Evolutionary conservation across 2,113 vertebrate genomes (phyloP), one percentile per base, ranked within the genome.

Genomic region (Vulpes vulpes): DNA sequence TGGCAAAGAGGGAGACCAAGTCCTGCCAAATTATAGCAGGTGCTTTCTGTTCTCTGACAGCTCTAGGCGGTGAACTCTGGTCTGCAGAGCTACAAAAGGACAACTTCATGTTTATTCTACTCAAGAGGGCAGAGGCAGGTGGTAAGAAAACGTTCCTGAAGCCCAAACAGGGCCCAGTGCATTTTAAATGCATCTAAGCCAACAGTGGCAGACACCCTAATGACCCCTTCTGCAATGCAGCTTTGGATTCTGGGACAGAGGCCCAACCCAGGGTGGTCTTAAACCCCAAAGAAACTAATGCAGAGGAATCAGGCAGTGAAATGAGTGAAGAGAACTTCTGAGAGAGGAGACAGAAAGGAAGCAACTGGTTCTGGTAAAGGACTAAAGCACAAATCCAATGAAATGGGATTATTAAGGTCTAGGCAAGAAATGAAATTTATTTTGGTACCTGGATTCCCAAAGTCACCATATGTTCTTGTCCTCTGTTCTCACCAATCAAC

Each of bases 11-110:
- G 2, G 32, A 27, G 53, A 69, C 80, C 27, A 51, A 64, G 55
- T 88, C 88, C 92, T 92, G 71, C 79, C 35, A 87, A 86, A 16
- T 49, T 25, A 25, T 35, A 89, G 88, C 94, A 95, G 78, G 83
- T 57, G 96, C 87, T 94, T 96, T 94, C 96, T 96, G n/a, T 78
- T 83, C 89, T 86, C 96, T 90, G 86, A 86, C 92, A 91, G 89
- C 95, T 94, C 67, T 5, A n/a, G 74, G 92, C 25, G 3, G 67
- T 86, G 93, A 96, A 97, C 51, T 94, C 38, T 74, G 96, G 93
- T 11, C 53, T 78, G 82, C 43, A 95, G 11, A 55, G 73, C 71
- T 74, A 71, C 79, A 38, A 35, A 96, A 82, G 74, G 25, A 97
- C 89, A 89, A 7, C 25, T 91, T 71, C 65, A 11, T n/a, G 80